Conservation (phyloP, 2,888 invertebrate genomes). For the Ptilodon capucinus region DNA sequence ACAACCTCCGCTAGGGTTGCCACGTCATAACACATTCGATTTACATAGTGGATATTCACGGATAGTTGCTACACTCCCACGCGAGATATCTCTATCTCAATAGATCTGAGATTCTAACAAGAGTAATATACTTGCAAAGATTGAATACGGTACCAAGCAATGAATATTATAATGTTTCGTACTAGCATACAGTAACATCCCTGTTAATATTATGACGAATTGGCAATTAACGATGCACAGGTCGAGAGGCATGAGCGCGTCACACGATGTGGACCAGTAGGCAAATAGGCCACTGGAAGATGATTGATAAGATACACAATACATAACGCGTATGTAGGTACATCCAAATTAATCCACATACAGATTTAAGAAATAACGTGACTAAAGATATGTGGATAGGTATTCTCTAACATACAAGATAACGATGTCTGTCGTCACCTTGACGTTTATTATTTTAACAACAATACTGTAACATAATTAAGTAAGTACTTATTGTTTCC, state of each 20-base stretch:
- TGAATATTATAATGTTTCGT: neutral
- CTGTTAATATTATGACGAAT: constrained; percentile 33
- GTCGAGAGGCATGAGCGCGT: constrained; percentile 32
- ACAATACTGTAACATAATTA: too few relatives aligned
- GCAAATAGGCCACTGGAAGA: constrained; percentile 29
- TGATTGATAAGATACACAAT: constrained; percentile 8
- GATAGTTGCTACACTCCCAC: constrained; percentile 17
- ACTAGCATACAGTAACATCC: constrained; percentile 27
- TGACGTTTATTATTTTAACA: too few relatives aligned
- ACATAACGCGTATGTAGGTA: neutral
- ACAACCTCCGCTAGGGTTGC: constrained; percentile 65
- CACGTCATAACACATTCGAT: constrained; percentile 38
- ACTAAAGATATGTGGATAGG: too few relatives aligned
- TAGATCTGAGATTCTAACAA: constrained; percentile 14
- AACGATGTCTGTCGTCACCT: too few relatives aligned
- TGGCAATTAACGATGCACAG: constrained; percentile 44
- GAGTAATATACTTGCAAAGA: constrained; percentile 4
- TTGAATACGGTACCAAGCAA: neutral
- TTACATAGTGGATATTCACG: constrained; percentile 32
- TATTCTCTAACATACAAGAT: too few relatives aligned
- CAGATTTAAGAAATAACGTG: too few relatives aligned
- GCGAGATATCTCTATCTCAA: constrained; percentile 19
- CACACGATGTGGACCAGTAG: constrained; percentile 29
- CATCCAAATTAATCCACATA: too few relatives aligned
- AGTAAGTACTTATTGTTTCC: too few relatives aligned